Evolutionary conservation across 2,888 invertebrate species (phyloP), one percentile per base, ranked within the genome.

Genomic region (Drosophila multiciliata): DNA sequence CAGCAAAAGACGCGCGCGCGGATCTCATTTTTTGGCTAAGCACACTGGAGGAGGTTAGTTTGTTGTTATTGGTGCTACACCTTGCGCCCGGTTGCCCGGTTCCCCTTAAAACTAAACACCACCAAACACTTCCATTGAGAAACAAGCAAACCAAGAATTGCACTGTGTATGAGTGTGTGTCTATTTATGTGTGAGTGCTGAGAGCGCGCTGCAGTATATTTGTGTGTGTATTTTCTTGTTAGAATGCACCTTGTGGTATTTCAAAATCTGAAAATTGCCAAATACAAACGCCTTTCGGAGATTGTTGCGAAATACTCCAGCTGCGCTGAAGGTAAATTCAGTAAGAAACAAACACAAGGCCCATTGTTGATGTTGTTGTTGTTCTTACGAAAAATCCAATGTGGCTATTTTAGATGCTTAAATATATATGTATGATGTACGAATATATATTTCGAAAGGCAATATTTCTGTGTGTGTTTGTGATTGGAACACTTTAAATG

Each of bases 231-330:
- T 78, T 69, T 81, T 75, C 70, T 68, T 75, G 75, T 84, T 87
- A 87, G 90, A 87, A 87, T 87, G 87, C 87, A 87, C 87, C 87
- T 87, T 87, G 90, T 90, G 87, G 87, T 88, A 87, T 90, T 87
- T 87, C 87, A 83, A 87, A 87, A 87, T 86, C 82, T 73, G 74
- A 90, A 83, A 82, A 87, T 87, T 87, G 83, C 87, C 89, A 90
- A 87, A 87, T 82, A 75, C 82, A 76, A 82, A 80, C 79, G 84
- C 80, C 85, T 85, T 85, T 84, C 78, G 75, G 78, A 80, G 85
- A 73, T 83, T 73, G 74, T 87, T 87, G 87, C 87, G 88, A 87
- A 87, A 87, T 88, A 78, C 86, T 87, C 87, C 90, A 87, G 86
- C 83, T 85, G 90, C 83, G 89, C 79, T 74, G 86, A 87, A 88